Evolutionary conservation across 2,888 invertebrate genomes (phyloP).

Genomic region (Coenonympha glycerion): DNA sequence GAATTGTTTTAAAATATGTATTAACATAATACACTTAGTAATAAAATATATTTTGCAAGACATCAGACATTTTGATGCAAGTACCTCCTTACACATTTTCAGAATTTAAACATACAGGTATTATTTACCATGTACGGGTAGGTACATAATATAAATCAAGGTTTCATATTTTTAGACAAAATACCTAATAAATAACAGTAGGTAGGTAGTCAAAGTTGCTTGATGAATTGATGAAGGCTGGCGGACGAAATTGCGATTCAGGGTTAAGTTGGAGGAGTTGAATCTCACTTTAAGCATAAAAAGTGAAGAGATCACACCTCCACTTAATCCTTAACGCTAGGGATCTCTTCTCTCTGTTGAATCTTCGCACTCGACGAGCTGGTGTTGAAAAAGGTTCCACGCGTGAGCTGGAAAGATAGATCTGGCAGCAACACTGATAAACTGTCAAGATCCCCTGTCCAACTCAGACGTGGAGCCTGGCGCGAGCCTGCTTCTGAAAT

Average conservation of each 20-base stretch:
- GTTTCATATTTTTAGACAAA: too few species aligned
- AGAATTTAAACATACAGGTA: too few species aligned
- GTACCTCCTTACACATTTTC: too few species aligned
- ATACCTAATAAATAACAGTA: not conserved
- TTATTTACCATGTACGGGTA: too few species aligned
- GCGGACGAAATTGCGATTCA: conserved; percentile 51
- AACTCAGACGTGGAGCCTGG: conserved; percentile 71
- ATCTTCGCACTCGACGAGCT: not conserved
- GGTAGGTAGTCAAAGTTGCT: not conserved
- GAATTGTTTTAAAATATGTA: too few species aligned
- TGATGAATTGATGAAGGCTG: too few species aligned
- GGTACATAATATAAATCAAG: too few species aligned
- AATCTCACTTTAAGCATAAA: conserved; percentile 76
- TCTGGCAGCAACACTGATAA: conserved; percentile 68
- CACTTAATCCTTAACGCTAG: conserved; percentile 70
- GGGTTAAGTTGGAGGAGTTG: conserved; percentile 78
- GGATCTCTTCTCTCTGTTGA: conserved; percentile 9
- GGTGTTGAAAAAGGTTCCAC: conserved; percentile 46
- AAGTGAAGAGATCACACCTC: conserved; percentile 79
- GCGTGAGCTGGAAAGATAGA: conserved; percentile 78
- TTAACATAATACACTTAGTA: too few species aligned
- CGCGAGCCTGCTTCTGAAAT: conserved; percentile 40
- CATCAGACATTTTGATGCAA: too few species aligned
- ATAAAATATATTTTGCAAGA: too few species aligned
- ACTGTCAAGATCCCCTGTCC: conserved; percentile 77